phyloP scores from a whole-genome alignment of 2,888 invertebrate species.

The Oscheius sp. region DNA sequence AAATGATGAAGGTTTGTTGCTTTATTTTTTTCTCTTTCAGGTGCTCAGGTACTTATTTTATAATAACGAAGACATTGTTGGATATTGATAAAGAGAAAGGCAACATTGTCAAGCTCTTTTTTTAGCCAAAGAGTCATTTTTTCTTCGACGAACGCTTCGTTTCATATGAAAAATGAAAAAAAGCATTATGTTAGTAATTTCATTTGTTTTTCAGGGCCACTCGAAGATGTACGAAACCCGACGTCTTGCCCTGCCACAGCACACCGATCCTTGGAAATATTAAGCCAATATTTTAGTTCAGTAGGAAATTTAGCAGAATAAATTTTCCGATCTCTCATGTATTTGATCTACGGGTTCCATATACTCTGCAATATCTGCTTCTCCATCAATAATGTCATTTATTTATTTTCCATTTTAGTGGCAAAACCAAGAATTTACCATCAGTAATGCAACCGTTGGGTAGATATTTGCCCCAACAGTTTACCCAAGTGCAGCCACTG shows the following conservation, averaged over 20 bases:
- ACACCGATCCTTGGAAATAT: constrained; percentile 63
- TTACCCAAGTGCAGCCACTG: not conserved
- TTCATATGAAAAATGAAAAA: too few relatives aligned
- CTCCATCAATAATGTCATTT: not conserved
- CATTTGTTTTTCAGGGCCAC: constrained; percentile 53
- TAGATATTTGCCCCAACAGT: not conserved
- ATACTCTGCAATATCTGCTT: not conserved
- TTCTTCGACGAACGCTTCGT: too few relatives aligned
- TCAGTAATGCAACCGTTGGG: constrained; percentile 7
- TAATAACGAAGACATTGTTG: too few relatives aligned
- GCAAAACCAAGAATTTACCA: constrained; percentile 5
- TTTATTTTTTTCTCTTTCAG: not conserved
- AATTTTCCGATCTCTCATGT: not conserved
- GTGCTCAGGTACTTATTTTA: too few relatives aligned
- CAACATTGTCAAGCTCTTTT: too few relatives aligned
- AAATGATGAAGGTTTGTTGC: constrained; percentile 64
- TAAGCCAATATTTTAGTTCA: constrained; percentile 29
- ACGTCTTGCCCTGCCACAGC: constrained; percentile 46
- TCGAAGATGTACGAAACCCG: constrained; percentile 61
- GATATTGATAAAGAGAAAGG: too few relatives aligned
- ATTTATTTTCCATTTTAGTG: not conserved
- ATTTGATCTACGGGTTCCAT: not conserved
- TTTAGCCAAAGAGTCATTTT: too few relatives aligned
- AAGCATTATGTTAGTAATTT: not conserved
- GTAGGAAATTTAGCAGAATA: constrained; percentile 14